phyloP scores from a whole-genome alignment of 2,113 vertebrate genomes.

The Salvelinus namaycush region DNA sequence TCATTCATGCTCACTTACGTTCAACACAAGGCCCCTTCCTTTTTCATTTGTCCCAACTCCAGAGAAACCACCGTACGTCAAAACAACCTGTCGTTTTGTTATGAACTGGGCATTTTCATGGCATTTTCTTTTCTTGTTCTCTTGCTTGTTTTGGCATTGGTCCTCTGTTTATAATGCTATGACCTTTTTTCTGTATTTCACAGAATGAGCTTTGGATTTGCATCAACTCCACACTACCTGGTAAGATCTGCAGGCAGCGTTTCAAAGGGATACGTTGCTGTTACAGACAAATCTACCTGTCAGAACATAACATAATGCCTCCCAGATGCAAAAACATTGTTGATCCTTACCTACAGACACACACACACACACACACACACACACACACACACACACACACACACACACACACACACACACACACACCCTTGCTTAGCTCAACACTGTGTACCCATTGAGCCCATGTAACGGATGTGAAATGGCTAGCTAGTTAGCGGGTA shows the following conservation, averaged over 20 bases:
- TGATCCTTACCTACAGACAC: too few relatives aligned
- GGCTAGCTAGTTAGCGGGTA: too few relatives aligned
- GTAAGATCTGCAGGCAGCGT: conserved; percentile 69
- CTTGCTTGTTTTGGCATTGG: not conserved
- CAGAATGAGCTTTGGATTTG: conserved; percentile 95
- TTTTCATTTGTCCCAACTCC: not conserved
- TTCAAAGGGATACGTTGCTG: not conserved
- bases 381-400: too few relatives aligned
- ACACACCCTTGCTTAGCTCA: not conserved
- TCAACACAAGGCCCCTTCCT: not conserved
- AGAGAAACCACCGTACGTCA: not conserved
- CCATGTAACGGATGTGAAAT: too few relatives aligned
- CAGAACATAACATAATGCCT: conserved; percentile 24
- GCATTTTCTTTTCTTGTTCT: not conserved
- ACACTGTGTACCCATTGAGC: conserved; percentile 4
- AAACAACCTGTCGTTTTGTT: not conserved
- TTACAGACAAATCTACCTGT: conserved; percentile 6
- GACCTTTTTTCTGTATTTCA: conserved; percentile 30
- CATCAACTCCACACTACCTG: conserved; percentile 96
- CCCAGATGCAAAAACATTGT: conserved; percentile 32
- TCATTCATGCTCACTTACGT: not conserved
- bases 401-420: too few relatives aligned
- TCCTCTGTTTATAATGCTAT: not conserved
- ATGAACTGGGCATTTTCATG: not conserved
- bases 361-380: too few relatives aligned